Evolutionary conservation across 1,140 invertebrate genomes (phyloP), one percentile per base, ranked within the genome.

Genomic region (Lucilia cuprina): DNA sequence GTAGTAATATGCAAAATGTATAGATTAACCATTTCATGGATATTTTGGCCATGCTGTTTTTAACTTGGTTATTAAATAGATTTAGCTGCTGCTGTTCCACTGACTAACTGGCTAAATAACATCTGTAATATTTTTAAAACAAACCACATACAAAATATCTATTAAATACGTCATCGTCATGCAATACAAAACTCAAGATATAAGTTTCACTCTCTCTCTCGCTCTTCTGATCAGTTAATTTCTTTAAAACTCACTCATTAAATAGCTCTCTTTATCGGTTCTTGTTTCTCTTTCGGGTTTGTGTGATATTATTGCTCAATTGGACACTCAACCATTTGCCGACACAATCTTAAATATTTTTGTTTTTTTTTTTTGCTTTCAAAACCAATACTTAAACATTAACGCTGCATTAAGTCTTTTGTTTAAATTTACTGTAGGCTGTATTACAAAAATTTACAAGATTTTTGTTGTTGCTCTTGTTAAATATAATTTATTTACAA

Each of bases 21-120:
- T 70, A 70, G 21, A 70, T 21, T 21, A 70, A 70, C 65, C 65
- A 70, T 70, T 70, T 70, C 0, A 21, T 70, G 65, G 65, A 70
- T 7, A 70, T 70, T 70, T 70, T 70, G 65, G 65, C 65, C 65
- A 70, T 70, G 65, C 65, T 70, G n/a, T 21, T 70, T 25, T 70
- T 25, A 25, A 21, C n/a, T 70, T 70, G 17, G 65, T 21, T 60
- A 60, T n/a, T n/a, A 17, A 60, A 17, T 70, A 70, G 2, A 70
- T 25, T 2, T n/a, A 60, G 7, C 7, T 19, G 19, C 21, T 70
- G n/a, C 7, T 19, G 19, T 70, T 70, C 65, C 65, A 19, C 21
- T 70, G 65, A 70, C 65, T 70, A 70, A 70, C 65, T 70, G 65
- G n/a, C 65, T 70, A 21, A 70, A 70, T 70, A 70, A 70, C 65